Conservation (phyloP, 2,113 vertebrate genomes). For the Helogale parvula region DNA sequence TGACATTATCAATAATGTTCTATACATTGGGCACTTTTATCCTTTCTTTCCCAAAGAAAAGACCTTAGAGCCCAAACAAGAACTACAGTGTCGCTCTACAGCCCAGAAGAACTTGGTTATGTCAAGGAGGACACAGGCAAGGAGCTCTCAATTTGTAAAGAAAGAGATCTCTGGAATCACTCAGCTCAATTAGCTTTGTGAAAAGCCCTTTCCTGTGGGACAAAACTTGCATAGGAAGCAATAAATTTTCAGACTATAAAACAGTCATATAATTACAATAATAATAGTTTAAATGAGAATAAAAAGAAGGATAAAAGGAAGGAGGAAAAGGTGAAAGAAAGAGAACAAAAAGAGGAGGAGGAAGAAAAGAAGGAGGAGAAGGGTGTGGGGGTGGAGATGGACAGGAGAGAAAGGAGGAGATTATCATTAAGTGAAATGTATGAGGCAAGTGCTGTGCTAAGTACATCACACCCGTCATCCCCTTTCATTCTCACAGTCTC, state of each 20-base stretch:
- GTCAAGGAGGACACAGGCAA: background rate
- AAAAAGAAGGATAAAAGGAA: background rate
- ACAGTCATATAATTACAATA: background rate
- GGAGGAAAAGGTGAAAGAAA: background rate
- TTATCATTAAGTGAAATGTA: background rate
- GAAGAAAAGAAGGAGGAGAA: too few species aligned
- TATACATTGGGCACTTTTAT: background rate
- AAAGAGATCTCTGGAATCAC: background rate
- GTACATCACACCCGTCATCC: background rate
- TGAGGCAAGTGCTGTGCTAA: fast-evolving
- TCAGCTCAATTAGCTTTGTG: background rate
- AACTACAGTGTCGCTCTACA: background rate
- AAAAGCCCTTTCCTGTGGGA: background rate
- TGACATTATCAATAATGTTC: background rate
- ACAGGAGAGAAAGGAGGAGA: background rate
- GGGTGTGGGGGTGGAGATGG: too few species aligned
- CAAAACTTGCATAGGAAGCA: background rate
- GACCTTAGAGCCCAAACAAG: background rate
- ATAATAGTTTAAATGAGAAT: background rate
- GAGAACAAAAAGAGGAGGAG: background rate
- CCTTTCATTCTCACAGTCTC: background rate
- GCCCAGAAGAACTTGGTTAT: background rate
- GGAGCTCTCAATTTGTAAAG: background rate
- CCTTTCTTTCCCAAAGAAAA: background rate
- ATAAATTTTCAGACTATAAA: background rate